These are phyloP conservation scores for Drosophila lini DNA, from an alignment of 1,140 invertebrate genomes.

Conservation along the genomic window DNA sequence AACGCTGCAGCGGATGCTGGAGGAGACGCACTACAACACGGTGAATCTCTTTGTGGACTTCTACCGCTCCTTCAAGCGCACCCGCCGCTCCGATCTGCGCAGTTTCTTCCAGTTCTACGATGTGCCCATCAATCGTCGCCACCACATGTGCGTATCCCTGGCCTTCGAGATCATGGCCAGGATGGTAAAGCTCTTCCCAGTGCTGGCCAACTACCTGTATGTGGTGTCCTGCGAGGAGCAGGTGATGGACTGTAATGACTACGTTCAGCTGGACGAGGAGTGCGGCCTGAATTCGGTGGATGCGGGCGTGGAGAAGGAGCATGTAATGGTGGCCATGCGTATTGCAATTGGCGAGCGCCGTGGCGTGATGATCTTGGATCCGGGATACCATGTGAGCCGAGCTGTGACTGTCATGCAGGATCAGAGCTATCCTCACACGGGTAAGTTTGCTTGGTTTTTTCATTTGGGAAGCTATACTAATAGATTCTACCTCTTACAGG, in stretches of 20 bases:
- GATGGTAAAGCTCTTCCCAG: slow-evolving; percentile 87
- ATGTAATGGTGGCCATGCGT: slow-evolving; percentile 92
- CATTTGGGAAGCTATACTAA: not conserved
- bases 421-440: slow-evolving; percentile 92
- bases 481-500: no score
- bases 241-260: slow-evolving; percentile 88
- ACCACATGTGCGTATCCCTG: slow-evolving; percentile 95
- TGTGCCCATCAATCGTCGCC: slow-evolving; percentile 90
- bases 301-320: slow-evolving; percentile 93
- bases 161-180: slow-evolving; percentile 90
- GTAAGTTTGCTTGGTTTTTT: slow-evolving; percentile 35
- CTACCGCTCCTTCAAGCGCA: slow-evolving; percentile 89
- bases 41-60: slow-evolving; percentile 93
- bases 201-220: slow-evolving; percentile 88
- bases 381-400: slow-evolving; percentile 94
- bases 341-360: slow-evolving; percentile 89
- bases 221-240: slow-evolving; percentile 95
- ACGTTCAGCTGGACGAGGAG: slow-evolving; percentile 86
- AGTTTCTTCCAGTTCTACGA: slow-evolving; percentile 91
- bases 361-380: slow-evolving; percentile 93
- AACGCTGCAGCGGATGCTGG: slow-evolving; percentile 90
- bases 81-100: slow-evolving; percentile 86
- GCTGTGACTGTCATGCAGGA: slow-evolving; percentile 95
- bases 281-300: slow-evolving; percentile 86
- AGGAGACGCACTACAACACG: slow-evolving; percentile 93